Conservation (phyloP, 2,888 invertebrate genomes). For the Prenolepis imparis region DNA sequence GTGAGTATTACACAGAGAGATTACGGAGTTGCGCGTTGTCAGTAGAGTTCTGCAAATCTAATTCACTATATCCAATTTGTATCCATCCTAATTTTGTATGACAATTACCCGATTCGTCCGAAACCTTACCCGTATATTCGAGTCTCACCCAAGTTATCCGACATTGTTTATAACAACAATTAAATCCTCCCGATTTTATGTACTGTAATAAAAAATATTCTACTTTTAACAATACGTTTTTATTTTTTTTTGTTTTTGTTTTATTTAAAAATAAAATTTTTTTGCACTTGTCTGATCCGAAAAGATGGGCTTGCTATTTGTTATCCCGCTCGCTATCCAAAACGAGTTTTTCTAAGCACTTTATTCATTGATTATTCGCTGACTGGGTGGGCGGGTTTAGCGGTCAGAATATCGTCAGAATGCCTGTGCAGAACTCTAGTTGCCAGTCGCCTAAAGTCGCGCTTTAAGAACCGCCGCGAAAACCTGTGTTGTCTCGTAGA, state of each 20-base stretch:
- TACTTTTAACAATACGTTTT: background rate
- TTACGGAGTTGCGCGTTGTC: conserved; percentile 1
- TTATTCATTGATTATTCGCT: conserved; percentile 1
- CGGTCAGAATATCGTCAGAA: background rate
- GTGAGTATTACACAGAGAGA: conserved; percentile 86
- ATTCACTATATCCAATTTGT: background rate
- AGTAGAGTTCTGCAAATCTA: background rate
- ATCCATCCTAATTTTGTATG: background rate
- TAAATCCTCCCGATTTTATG: background rate
- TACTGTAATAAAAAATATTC: background rate
- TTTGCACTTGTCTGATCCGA: background rate
- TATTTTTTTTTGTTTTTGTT: background rate
- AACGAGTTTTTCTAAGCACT: background rate
- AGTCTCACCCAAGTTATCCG: background rate
- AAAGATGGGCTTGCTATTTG: conserved; percentile 5
- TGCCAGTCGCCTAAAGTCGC: conserved; percentile 19
- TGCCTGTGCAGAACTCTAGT: background rate
- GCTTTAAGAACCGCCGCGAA: conserved; percentile 32
- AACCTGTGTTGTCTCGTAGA: conserved; percentile 87
- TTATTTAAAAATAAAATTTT: background rate
- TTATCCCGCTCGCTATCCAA: background rate
- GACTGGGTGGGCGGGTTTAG: background rate
- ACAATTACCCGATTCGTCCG: background rate
- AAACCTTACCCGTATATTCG: background rate
- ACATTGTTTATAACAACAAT: background rate